Evolutionary conservation across 1,140 invertebrate genomes (phyloP).

Genomic region (Panagrolaimus sp.): DNA sequence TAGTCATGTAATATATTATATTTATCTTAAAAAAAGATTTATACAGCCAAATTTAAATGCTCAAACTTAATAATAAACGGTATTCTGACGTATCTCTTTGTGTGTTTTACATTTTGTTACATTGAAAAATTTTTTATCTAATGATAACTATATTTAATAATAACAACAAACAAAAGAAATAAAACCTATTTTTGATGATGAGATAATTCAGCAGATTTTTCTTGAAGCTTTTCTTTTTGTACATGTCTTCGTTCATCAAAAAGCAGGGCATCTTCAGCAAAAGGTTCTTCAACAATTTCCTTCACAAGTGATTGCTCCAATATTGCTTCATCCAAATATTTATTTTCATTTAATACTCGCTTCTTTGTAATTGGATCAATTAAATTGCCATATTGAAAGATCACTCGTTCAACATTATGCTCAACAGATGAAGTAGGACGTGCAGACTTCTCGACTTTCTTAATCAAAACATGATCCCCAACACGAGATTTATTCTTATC

Average conservation of each 20-base stretch:
- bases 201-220: not conserved
- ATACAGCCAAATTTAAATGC: too few relatives aligned
- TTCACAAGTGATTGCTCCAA: not conserved
- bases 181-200: too few relatives aligned
- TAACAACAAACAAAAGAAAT: too few relatives aligned
- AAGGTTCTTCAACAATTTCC: slow-evolving; percentile 9
- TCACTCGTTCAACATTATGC: slow-evolving; percentile 1
- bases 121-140: too few relatives aligned
- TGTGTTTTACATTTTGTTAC: too few relatives aligned
- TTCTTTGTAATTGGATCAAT: slow-evolving; percentile 11
- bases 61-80: too few relatives aligned
- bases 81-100: too few relatives aligned
- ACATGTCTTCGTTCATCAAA: slow-evolving; percentile 4
- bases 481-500: not conserved
- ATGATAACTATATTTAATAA: too few relatives aligned
- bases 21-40: too few relatives aligned
- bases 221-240: slow-evolving; percentile 6
- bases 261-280: not conserved
- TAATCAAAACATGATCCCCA: slow-evolving; percentile 7
- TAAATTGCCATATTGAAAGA: slow-evolving; percentile 8
- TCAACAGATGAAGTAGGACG: slow-evolving; percentile 4
- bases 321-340: not conserved
- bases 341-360: not conserved
- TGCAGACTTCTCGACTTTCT: not conserved
- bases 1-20: too few relatives aligned